These are phyloP conservation scores for Alloplasta piceator DNA, from an alignment of 2,888 invertebrate species.

Conservation along the genomic window DNA sequence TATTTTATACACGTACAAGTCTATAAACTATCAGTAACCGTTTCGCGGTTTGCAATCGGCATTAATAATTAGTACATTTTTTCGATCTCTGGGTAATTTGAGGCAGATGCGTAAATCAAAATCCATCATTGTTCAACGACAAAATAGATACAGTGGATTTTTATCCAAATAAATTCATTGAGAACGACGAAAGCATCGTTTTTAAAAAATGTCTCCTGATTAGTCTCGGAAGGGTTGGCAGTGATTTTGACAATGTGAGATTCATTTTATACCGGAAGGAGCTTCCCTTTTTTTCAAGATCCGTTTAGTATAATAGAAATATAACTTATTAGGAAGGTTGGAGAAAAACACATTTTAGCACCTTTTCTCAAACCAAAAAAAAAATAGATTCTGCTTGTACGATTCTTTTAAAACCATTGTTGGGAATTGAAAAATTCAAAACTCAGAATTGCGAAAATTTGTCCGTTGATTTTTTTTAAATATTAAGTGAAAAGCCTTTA, in stretches of 20 bases:
- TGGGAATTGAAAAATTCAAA: too few species aligned
- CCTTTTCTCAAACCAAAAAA: too few species aligned
- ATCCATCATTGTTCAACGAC: neutral
- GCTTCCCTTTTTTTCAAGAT: neutral
- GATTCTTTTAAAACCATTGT: too few species aligned
- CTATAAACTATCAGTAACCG: slow-evolving; percentile 34
- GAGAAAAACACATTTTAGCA: too few species aligned
- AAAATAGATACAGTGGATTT: slow-evolving; percentile 29
- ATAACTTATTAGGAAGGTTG: slow-evolving; percentile 1
- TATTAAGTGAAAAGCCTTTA: too few species aligned
- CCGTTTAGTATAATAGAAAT: neutral
- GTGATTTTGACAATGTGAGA: slow-evolving; percentile 50
- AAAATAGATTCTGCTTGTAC: too few species aligned
- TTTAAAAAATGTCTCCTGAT: slow-evolving; percentile 23
- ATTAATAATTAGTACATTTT: slow-evolving; percentile 11
- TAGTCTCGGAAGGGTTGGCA: slow-evolving; percentile 63
- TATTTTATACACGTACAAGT: slow-evolving; percentile 48
- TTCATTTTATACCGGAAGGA: slow-evolving; percentile 8
- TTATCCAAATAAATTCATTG: neutral
- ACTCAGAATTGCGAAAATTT: too few species aligned
- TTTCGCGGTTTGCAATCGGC: slow-evolving; percentile 38
- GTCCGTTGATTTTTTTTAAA: too few species aligned
- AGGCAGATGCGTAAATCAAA: too few species aligned
- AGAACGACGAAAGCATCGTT: slow-evolving; percentile 27
- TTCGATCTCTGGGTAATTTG: neutral